Conservation (phyloP, 2,113 vertebrate species). For the Phasianus colchicus region DNA sequence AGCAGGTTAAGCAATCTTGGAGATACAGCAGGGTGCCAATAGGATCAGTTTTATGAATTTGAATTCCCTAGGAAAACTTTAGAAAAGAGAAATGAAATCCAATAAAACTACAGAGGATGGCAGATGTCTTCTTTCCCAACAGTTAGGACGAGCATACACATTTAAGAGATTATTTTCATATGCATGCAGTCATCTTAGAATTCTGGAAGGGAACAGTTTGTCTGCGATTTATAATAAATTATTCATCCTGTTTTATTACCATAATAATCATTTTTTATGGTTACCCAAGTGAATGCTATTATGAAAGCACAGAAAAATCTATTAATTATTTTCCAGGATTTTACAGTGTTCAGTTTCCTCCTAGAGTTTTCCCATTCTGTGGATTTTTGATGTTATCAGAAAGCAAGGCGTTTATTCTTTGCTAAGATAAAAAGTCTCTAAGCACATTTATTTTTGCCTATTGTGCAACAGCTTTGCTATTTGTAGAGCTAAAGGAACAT, state of each 20-base stretch:
- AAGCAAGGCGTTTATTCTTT: neutral
- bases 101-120: neutral
- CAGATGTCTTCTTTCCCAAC: neutral
- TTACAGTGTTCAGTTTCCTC: neutral
- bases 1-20: neutral
- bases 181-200: neutral
- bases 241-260: constrained; percentile 68
- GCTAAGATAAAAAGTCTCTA: neutral
- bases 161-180: constrained; percentile 11
- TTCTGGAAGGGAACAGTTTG: constrained; percentile 46
- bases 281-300: constrained; percentile 51
- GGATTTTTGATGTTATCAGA: neutral
- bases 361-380: neutral
- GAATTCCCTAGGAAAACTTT: neutral
- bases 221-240: constrained; percentile 61
- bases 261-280: constrained; percentile 63
- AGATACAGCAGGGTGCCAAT: neutral
- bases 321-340: constrained; percentile 56
- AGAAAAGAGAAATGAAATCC: neutral
- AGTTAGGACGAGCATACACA: neutral
- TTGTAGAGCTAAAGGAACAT: neutral
- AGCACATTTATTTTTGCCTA: neutral
- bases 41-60: neutral
- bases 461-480: neutral
- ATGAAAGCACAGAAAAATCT: constrained; percentile 57